A percentile compares a stretch with the other conserved stretches of the same genome.
Conservation (phyloP, 35 echinoderm and acorn worm species). For the Chiridota heheva region DNA sequence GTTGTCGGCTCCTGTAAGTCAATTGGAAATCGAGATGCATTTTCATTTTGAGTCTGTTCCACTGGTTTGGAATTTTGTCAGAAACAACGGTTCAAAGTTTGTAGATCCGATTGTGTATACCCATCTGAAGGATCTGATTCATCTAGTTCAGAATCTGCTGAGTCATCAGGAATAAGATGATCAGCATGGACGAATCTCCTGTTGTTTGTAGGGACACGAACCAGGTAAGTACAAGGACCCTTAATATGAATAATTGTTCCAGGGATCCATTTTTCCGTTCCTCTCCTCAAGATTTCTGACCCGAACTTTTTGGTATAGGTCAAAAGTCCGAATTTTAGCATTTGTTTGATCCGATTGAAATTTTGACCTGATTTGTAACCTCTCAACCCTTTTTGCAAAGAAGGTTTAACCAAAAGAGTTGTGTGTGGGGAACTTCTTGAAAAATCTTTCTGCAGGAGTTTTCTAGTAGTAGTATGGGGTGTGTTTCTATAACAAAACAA, state of each 20-base stretch:
- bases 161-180: slow-evolving; percentile 18
- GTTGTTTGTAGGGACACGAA: not conserved
- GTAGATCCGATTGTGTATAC: too few relatives aligned
- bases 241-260: slow-evolving; percentile 11
- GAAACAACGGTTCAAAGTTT: too few relatives aligned
- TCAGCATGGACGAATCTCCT: slow-evolving; percentile 7
- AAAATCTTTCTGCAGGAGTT: slow-evolving; percentile 15
- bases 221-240: not conserved
- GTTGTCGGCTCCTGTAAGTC: too few relatives aligned
- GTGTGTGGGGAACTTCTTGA: slow-evolving; percentile 2
- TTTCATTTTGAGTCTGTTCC: too few relatives aligned
- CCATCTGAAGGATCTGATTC: too few relatives aligned
- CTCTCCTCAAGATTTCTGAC: not conserved
- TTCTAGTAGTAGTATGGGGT: not conserved
- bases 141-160: too few relatives aligned
- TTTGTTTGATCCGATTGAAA: not conserved
- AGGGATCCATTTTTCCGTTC: slow-evolving; percentile 24
- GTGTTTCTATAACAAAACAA: slow-evolving; percentile 27
- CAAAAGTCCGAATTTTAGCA: slow-evolving; percentile 16
- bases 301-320: not conserved
- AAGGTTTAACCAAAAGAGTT: not conserved
- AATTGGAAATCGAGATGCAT: too few relatives aligned
- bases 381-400: slow-evolving; percentile 19
- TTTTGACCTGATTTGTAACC: not conserved
- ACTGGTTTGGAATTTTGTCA: too few relatives aligned